Evolutionary conservation across 1,140 invertebrate species (phyloP), one percentile per base, ranked within the genome.

Genomic region (Atta texana): DNA sequence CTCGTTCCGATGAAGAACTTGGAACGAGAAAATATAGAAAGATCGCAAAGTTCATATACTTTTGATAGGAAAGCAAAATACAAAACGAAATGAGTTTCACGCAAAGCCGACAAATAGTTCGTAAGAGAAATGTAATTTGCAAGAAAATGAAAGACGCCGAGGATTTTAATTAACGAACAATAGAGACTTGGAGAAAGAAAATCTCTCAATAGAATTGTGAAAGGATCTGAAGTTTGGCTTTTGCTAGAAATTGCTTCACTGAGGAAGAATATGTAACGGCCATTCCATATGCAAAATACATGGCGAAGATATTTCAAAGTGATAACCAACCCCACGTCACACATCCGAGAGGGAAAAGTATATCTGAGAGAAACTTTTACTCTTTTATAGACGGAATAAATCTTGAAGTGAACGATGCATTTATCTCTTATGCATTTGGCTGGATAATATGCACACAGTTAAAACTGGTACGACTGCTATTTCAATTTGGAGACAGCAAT

Each of bases 141-240:
- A 18, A 44, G 68, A n/a, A 44, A 77, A 61, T 39, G 57, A 77
- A 59, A 44, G 21, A 61, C 21, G 55, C 24, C 12, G 34, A 1
- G 51, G 44, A 72, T 82, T 82, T 82, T 82, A 82, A 82, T 82
- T 82, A 82, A 82, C 53, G 24, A 31, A 44, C 66, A 44, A 85
- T 59, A 39, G 34, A 55, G n/a, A n/a, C n/a, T n/a, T n/a, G n/a
- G n/a, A n/a, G 31, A 39, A 76, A 77, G 53, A 21, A 24, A 34
- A 71, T 72, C 14, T 24, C 63, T 39, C 63, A 31, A 34, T 21
- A 59, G 24, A 64, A 78, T 53, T 53, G n/a, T 14, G 7, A 53
- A 31, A 31, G 12, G 21, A 3, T 44, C 24, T n/a, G 28, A 77
- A 66, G 76, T 59, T 66, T 18, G n/a, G 21, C 44, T 51, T 64